phyloP scores from a whole-genome alignment of 2,888 invertebrate species.

The Tinea semifulvella region DNA sequence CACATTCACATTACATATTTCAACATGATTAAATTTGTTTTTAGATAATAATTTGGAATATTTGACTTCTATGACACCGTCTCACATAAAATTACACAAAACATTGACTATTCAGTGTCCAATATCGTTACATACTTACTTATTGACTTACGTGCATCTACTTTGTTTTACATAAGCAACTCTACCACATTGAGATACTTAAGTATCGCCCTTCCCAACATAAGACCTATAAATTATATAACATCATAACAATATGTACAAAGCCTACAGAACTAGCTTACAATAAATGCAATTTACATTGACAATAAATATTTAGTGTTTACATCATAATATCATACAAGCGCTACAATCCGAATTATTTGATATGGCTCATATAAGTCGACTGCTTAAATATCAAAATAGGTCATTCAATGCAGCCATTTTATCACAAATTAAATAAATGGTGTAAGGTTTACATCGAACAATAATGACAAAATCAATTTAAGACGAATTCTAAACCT shows the following conservation, averaged over 20 bases:
- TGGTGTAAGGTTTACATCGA: neutral
- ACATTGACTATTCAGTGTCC: constrained; percentile 40
- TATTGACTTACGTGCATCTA: constrained; percentile 54
- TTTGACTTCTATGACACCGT: constrained; percentile 18
- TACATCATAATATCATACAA: constrained; percentile 64
- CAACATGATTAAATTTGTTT: constrained; percentile 6
- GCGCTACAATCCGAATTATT: constrained; percentile 58
- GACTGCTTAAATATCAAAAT: constrained; percentile 43
- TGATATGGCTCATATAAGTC: constrained; percentile 60
- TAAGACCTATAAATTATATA: constrained; percentile 65
- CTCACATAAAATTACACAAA: constrained; percentile 50
- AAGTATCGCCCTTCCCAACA: constrained; percentile 45
- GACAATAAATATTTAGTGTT: constrained; percentile 59
- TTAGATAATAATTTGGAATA: neutral
- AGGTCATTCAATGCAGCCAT: constrained; percentile 36
- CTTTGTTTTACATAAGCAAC: constrained; percentile 45
- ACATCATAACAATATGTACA: constrained; percentile 67
- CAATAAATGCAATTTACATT: constrained; percentile 62
- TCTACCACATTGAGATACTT: constrained; percentile 52
- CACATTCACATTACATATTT: constrained; percentile 6
- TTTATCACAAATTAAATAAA: constrained; percentile 32
- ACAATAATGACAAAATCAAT: too few species aligned
- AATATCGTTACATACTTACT: constrained; percentile 40
- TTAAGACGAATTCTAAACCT: too few species aligned
- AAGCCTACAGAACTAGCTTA: constrained; percentile 64